phyloP scores from a whole-genome alignment of 2,113 vertebrate species.

The Dasyurus viverrinus region DNA sequence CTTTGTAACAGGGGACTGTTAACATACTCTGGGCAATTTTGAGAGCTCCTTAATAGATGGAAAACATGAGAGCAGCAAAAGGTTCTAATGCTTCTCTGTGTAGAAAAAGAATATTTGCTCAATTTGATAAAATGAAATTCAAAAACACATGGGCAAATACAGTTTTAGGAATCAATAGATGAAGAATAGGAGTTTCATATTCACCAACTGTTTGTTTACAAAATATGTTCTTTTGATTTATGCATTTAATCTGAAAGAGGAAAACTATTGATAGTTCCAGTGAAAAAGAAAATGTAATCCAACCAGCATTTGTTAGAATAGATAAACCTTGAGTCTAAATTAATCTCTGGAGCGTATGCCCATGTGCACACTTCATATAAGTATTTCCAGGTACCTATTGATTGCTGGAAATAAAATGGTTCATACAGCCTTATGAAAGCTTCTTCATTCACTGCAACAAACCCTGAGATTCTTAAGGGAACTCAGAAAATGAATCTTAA shows the following conservation, averaged over 20 bases:
- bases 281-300: conserved; percentile 58
- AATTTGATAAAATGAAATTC: conserved; percentile 29
- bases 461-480: background rate
- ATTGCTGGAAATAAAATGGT: background rate
- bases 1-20: background rate
- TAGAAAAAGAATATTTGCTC: conserved; percentile 23
- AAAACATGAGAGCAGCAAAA: background rate
- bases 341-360: conserved; percentile 46
- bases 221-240: conserved; percentile 58
- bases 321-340: conserved; percentile 45
- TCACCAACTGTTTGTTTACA: conserved; percentile 25
- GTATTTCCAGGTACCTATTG: background rate
- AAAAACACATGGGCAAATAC: conserved; percentile 22
- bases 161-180: conserved; percentile 41
- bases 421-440: background rate
- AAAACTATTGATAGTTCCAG: conserved; percentile 50
- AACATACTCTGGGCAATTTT: background rate
- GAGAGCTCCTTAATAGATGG: background rate
- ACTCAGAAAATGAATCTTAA: background rate
- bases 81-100: background rate
- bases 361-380: background rate
- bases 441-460: background rate
- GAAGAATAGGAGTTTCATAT: conserved; percentile 30
- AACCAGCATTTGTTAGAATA: conserved; percentile 47
- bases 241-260: conserved; percentile 55